Conservation (phyloP, 2,113 vertebrate genomes). For the Pleuronectes platessa region DNA sequence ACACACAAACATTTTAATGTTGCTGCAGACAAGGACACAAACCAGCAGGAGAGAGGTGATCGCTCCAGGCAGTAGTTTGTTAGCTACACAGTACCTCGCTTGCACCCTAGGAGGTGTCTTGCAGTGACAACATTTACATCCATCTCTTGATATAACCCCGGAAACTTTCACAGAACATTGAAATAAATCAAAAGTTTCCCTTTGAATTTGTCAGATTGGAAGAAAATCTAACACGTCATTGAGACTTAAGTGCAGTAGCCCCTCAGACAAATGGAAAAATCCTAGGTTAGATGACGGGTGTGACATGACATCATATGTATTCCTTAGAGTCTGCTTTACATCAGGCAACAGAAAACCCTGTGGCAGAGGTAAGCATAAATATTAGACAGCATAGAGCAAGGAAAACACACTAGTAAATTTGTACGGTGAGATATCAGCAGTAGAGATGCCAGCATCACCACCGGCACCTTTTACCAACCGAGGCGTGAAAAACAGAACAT, state of each 20-base stretch:
- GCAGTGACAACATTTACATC: constrained; percentile 58
- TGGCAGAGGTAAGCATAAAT: constrained; percentile 53
- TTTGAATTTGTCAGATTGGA: neutral
- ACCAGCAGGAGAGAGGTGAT: constrained; percentile 67
- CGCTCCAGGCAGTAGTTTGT: constrained; percentile 61
- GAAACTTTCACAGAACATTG: constrained; percentile 26
- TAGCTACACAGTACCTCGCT: constrained; percentile 60
- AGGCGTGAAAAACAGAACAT: constrained; percentile 15
- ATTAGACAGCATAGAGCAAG: constrained; percentile 36
- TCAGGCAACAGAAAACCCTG: constrained; percentile 18
- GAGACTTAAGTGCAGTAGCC: neutral
- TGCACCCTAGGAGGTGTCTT: constrained; percentile 47
- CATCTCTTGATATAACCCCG: constrained; percentile 25
- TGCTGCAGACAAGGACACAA: constrained; percentile 61
- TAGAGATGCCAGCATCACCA: constrained; percentile 1
- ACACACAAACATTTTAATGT: constrained; percentile 27
- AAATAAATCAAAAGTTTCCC: constrained; percentile 24
- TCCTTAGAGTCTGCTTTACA: constrained; percentile 44
- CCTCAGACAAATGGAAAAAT: constrained; percentile 14
- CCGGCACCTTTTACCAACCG: constrained; percentile 33
- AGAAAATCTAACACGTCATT: constrained; percentile 8
- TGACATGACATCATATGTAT: constrained; percentile 6
- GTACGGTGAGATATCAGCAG: constrained; percentile 28
- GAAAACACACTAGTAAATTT: constrained; percentile 28
- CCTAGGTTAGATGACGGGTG: neutral